Percentiles rank a stretch among this genome's conserved stretches.
phyloP scores from a whole-genome alignment of 2,888 invertebrate genomes.

The Arrhopalites spinosus region DNA sequence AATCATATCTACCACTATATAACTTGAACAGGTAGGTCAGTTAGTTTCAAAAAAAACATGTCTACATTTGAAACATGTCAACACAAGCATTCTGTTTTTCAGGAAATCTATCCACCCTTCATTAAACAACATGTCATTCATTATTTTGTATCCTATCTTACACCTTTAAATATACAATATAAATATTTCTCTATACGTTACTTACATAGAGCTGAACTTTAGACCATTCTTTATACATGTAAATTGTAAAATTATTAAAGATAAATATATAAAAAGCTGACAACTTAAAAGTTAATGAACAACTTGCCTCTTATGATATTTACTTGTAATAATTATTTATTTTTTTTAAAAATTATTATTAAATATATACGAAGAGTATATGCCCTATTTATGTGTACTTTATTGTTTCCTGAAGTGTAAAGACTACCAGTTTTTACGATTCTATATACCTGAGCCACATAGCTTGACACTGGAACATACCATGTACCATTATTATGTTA shows the following conservation, averaged over 20 bases:
- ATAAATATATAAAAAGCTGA: neutral
- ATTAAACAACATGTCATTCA: neutral
- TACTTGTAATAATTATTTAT: no score
- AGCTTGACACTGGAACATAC: slow-evolving; percentile 8
- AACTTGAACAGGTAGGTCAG: no score
- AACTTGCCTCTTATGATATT: no score
- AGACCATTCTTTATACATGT: neutral
- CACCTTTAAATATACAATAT: neutral
- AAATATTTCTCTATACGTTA: neutral
- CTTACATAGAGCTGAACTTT: neutral
- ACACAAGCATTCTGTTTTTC: neutral
- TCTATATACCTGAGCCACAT: slow-evolving; percentile 12
- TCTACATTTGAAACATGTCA: neutral
- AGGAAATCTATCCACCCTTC: neutral
- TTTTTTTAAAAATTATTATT: no score
- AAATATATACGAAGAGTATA: no score
- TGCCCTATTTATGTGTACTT: no score
- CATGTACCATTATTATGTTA: neutral
- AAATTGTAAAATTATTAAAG: neutral
- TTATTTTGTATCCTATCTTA: neutral
- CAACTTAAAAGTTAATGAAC: neutral
- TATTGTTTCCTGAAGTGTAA: no score
- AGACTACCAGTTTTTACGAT: no score
- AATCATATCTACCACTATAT: no score
- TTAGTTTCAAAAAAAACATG: no score